Evolutionary conservation across 2,797 vertebrate species (phyloP), one percentile per base, ranked within the genome.

Genomic region (Otolemur crassicaudatus): DNA sequence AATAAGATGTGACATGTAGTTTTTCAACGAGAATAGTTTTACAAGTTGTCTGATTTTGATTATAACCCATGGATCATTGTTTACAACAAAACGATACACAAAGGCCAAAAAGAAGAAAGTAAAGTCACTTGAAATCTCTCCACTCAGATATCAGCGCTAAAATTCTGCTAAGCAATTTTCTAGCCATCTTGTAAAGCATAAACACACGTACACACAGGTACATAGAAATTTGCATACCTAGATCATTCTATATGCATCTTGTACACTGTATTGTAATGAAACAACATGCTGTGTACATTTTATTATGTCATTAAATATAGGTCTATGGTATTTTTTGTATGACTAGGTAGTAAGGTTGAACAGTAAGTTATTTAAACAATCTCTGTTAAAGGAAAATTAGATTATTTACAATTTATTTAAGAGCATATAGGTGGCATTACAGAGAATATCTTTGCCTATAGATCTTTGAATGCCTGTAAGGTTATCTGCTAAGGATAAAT

Each of bases 51-150:
- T 56, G 11, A 84, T 73, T 89, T 92, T 72, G 80, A 82, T 94
- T 63, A 37, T 77, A 69, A 10, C 29, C 67, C 27, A n/a, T 16
- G 40, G 23, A 7, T 63, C 19, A n/a, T 76, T 58, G 46, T 76
- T 95, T 25, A 75, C 94, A 87, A 86, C 46, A 58, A 88, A 91
- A 34, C 16, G 58, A 65, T 58, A 58, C 17, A 31, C 23, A 81
- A 75, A 90, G 9, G 3, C 56, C 69, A n/a, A 56, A 84, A 58
- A 61, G 49, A 69, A 69, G 46, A 87, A 91, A 17, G 10, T 73
- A 86, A 94, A 93, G 76, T n/a, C 72, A 65, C 13, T 37, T 69
- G 46, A 82, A 86, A 67, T 93, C 27, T 86, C 40, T 90, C n/a
- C 60, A 67, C n/a, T 69, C 56, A 65, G 40, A 76, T 67, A 81